Conservation (phyloP, 1,140 invertebrate species). For the Bombus difficillimus region DNA sequence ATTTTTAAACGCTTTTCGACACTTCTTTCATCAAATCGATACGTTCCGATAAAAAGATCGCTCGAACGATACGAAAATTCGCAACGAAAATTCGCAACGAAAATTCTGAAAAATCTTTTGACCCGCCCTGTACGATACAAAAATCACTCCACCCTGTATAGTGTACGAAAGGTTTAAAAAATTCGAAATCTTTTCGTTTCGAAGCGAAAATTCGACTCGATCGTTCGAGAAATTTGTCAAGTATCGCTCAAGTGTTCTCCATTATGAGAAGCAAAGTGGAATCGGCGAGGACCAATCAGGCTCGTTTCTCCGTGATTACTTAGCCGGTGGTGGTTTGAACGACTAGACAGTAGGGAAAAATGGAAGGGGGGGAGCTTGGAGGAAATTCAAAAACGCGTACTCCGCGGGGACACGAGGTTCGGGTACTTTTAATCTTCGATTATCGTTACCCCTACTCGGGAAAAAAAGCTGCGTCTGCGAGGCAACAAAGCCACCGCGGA, state of each 20-base stretch:
- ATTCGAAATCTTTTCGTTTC: no score
- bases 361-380: background rate
- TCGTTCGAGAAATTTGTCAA: no score
- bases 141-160: no score
- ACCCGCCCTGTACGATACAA: no score
- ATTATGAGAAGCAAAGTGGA: background rate
- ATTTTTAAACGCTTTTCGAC: no score
- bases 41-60: no score
- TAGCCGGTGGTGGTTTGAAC: background rate
- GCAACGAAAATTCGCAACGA: no score
- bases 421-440: slow-evolving; percentile 42
- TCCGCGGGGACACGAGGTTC: slow-evolving; percentile 7
- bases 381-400: slow-evolving; percentile 14
- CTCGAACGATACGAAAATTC: no score
- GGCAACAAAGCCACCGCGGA: slow-evolving; percentile 25
- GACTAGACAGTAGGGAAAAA: background rate
- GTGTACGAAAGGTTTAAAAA: no score
- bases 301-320: slow-evolving; percentile 10
- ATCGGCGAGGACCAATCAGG: background rate
- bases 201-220: no score
- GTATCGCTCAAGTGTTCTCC: background rate
- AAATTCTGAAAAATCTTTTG: no score
- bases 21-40: no score
- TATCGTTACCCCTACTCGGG: slow-evolving; percentile 40
- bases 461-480: slow-evolving; percentile 31